These are phyloP conservation scores for Pitangus sulphuratus DNA, from an alignment of 2,797 vertebrate genomes.

Conservation along the genomic window DNA sequence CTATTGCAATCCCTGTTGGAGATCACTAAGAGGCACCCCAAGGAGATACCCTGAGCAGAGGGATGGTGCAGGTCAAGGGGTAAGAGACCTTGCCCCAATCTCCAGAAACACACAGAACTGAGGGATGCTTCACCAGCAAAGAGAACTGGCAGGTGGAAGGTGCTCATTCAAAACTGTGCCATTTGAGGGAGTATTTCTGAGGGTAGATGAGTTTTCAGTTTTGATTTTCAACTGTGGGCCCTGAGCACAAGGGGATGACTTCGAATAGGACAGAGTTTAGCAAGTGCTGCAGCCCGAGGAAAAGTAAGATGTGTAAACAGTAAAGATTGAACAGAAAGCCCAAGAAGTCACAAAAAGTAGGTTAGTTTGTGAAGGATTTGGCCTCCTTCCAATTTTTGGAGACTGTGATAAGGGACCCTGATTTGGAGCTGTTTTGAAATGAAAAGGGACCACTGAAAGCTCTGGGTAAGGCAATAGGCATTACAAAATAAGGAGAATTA, in stretches of 20 bases:
- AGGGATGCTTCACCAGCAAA: background rate
- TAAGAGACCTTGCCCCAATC: background rate
- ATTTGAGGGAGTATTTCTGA: background rate
- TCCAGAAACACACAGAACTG: background rate
- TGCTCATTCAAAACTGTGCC: accelerated
- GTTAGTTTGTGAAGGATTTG: background rate
- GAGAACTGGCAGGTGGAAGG: background rate
- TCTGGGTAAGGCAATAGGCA: background rate
- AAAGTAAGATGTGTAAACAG: background rate
- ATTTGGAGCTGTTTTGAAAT: background rate
- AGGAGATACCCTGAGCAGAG: background rate
- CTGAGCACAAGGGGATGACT: background rate
- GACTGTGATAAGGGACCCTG: background rate
- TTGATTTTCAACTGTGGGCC: background rate
- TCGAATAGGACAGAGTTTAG: background rate
- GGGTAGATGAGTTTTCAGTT: accelerated
- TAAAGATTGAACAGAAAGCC: background rate
- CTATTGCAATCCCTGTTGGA: background rate
- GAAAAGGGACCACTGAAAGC: background rate
- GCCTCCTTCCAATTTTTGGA: background rate
- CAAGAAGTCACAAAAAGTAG: background rate
- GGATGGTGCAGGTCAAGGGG: accelerated
- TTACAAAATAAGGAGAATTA: background rate
- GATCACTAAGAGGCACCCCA: background rate
- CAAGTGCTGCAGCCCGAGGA: background rate